These are phyloP conservation scores for Tiphia femorata DNA, from an alignment of 2,888 invertebrate species.

Conservation along the genomic window DNA sequence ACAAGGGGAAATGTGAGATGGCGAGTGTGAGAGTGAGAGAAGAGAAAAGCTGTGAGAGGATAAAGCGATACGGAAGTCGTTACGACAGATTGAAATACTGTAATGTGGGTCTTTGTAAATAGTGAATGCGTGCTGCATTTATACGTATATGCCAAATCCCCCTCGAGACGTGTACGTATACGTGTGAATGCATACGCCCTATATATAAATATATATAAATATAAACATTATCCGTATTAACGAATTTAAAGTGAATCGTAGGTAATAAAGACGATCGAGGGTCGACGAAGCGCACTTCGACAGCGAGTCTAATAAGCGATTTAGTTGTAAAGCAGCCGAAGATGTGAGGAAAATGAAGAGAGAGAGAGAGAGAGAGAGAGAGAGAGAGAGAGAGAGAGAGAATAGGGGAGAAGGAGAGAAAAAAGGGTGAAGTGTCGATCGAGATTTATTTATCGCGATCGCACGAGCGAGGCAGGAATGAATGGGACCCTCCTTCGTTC, in stretches of 20 bases:
- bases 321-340: too few relatives aligned
- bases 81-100: too few relatives aligned
- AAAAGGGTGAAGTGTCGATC: constrained; percentile 14
- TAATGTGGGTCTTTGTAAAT: constrained; percentile 46
- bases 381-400: constrained; percentile 8
- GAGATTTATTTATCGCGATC: not conserved
- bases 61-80: not conserved
- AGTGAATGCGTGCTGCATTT: constrained; percentile 51
- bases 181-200: too few relatives aligned
- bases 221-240: constrained; percentile 32
- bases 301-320: too few relatives aligned
- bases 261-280: too few relatives aligned
- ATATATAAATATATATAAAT: constrained; percentile 51
- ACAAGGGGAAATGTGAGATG: not conserved
- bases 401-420: not conserved
- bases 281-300: too few relatives aligned
- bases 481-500: constrained; percentile 19
- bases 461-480: not conserved
- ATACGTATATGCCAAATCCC: too few relatives aligned
- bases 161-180: too few relatives aligned
- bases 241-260: too few relatives aligned
- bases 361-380: constrained; percentile 14
- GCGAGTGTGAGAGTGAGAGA: not conserved
- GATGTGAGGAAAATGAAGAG: too few relatives aligned
- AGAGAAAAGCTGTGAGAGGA: not conserved